Base-by-base conservation (phyloP, 2,888 invertebrate genomes). In the Nomada goodeniana region DNA sequence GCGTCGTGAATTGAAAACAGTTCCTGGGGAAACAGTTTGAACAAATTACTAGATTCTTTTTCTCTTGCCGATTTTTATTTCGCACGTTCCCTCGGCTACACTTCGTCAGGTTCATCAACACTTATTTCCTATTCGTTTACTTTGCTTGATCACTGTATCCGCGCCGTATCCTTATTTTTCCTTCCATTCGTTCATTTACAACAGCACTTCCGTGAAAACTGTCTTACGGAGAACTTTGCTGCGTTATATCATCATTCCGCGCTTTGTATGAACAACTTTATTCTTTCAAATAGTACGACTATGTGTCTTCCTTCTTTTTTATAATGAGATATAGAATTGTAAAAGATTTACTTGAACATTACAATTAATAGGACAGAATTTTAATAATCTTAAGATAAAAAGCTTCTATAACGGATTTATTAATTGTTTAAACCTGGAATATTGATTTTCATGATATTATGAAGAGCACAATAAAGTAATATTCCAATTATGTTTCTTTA, bases 91-190 rank as follows among this genome's bases (percentile, higher is more conserved):
- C 20, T 59, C 47, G 7, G 36, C 1, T 64, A 36, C 10, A 29
- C 20, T 5, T 13, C 23, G 5, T 15, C 70, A 23, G 26, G 57
- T 70, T 76, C 76, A 26, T 70, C 57, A 63, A 64, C 76, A 70
- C 63, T 57, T 70, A 23, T 44, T 4, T 11, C 2, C 2, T 68
- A 59, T 23, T 44, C 36, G 52, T 69, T 73, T 59, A 18, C 29
- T n/a, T 20, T 13, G 5, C 20, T 15, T 23, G 50, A 26, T 73
- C 65, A 29, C 47, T 13, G 44, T 44, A 23, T n/a, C 44, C 2
- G 10, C 13, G 11, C 47, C 47, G 57, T 36, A n/a, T 23, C n/a
- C 65, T 29, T 20, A 29, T 29, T 36, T 52, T 61, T 29, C 4
- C 15, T 4, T 29, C n/a, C 10, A 11, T 20, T 9, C 42, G 3